These are phyloP conservation scores for Drosophila nasuta DNA, from an alignment of 1,140 invertebrate species.

Conservation along the genomic window DNA sequence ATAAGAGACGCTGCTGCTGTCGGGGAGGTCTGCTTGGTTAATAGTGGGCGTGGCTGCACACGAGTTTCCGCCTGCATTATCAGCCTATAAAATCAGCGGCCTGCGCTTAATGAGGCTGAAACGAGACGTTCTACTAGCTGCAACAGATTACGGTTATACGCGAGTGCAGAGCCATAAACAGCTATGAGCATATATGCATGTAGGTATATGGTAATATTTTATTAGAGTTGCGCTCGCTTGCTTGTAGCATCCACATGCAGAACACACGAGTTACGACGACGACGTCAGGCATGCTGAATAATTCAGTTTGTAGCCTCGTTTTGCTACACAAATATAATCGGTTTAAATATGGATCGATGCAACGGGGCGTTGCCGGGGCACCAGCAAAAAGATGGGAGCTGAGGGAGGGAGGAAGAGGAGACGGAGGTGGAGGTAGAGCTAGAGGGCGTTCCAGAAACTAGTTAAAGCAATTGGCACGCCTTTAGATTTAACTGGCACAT, in stretches of 20 bases:
- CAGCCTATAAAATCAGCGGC: constrained; percentile 21
- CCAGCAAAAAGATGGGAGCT: neutral
- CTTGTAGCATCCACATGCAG: constrained; percentile 6
- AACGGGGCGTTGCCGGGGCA: constrained; percentile 46
- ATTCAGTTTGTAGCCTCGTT: constrained; percentile 45
- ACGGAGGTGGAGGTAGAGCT: neutral
- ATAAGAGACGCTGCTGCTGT: constrained; percentile 1
- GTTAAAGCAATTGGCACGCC: constrained; percentile 64
- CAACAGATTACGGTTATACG: neutral
- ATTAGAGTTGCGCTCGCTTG: neutral
- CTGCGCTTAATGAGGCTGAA: constrained; percentile 13
- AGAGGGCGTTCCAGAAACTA: constrained; percentile 39
- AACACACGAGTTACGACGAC: constrained; percentile 16
- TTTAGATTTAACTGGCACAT: constrained; percentile 31
- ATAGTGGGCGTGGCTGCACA: constrained; percentile 19
- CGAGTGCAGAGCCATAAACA: too few species aligned
- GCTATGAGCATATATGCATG: neutral
- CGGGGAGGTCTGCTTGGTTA: constrained; percentile 1
- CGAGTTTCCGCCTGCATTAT: constrained; percentile 32
- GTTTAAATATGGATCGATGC: constrained; percentile 75
- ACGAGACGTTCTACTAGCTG: neutral
- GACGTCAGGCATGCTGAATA: constrained; percentile 28
- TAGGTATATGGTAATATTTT: neutral
- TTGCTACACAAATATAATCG: constrained; percentile 60
- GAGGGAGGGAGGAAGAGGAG: neutral